Evolutionary conservation across 2,888 invertebrate species (phyloP).

Genomic region (Leucoptera coffeella): DNA sequence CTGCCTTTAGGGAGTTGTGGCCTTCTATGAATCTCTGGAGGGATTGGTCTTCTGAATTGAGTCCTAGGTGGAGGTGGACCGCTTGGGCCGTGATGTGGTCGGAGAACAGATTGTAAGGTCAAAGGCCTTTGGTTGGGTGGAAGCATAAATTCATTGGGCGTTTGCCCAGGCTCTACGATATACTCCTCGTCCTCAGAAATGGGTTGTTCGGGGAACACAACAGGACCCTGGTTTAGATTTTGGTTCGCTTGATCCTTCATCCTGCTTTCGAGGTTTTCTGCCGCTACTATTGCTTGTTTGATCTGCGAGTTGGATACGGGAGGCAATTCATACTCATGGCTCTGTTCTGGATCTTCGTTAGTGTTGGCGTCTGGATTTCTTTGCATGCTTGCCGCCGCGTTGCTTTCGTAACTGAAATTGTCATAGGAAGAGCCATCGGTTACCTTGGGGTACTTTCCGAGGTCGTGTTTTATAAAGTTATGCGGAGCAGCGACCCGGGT

Average conservation of each 20-base stretch:
- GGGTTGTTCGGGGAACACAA: conserved; percentile 23
- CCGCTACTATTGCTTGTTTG: conserved; percentile 34
- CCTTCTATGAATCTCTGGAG: conserved; percentile 41
- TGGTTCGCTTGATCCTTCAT: conserved; percentile 22
- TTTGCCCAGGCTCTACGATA: conserved; percentile 19
- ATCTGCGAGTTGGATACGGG: conserved; percentile 35
- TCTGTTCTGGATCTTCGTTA: neutral
- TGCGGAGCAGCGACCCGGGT: conserved; percentile 57
- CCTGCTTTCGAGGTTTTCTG: conserved; percentile 30
- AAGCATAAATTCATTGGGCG: conserved; percentile 23
- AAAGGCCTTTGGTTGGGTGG: conserved; percentile 33
- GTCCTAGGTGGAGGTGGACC: conserved; percentile 23
- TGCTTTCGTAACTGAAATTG: conserved; percentile 39
- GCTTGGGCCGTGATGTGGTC: conserved; percentile 19
- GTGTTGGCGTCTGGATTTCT: neutral
- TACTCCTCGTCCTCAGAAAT: conserved; percentile 32
- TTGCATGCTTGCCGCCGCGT: conserved; percentile 1
- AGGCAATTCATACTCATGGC: conserved; percentile 30
- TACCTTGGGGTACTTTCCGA: conserved; percentile 34
- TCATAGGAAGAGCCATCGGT: conserved; percentile 43
- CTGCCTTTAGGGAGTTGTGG: conserved; percentile 13
- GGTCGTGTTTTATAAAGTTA: conserved; percentile 39
- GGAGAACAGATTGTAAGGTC: conserved; percentile 35
- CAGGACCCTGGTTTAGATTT: conserved; percentile 16
- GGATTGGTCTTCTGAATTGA: conserved; percentile 29